Base-by-base conservation (phyloP, 2,888 invertebrate species). In the Ctena decussata region DNA sequence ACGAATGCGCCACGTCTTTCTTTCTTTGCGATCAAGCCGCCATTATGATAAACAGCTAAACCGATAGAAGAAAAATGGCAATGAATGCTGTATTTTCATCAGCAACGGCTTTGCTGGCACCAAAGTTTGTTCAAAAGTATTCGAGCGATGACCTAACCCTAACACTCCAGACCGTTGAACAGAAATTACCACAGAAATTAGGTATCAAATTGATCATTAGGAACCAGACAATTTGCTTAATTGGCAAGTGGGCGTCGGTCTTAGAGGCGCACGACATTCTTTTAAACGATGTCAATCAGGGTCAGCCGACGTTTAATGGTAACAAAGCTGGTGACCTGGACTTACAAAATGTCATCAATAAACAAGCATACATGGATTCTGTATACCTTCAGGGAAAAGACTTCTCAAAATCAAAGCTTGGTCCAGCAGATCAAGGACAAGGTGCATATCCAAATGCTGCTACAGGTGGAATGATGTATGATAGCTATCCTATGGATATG, bases 21-120 rank as follows among this genome's bases (percentile, higher is more conserved):
- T n/a, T n/a, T n/a, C n/a, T n/a, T n/a, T n/a, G n/a, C n/a, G n/a
- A n/a, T n/a, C n/a, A n/a, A n/a, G n/a, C n/a, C n/a, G n/a, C n/a
- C n/a, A n/a, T n/a, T n/a, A n/a, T n/a, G n/a, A n/a, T n/a, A n/a
- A n/a, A n/a, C n/a, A n/a, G n/a, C n/a, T n/a, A n/a, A n/a, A n/a
- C n/a, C n/a, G n/a, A n/a, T n/a, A n/a, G n/a, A n/a, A n/a, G n/a
- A n/a, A n/a, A n/a, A n/a, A n/a, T n/a, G n/a, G n/a, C n/a, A n/a
- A 88, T 88, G 87, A 77, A 80, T 6, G 39, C 53, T 3, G 78
- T 88, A 74, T 88, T 88, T 57, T 80, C 85, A 21, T 73, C 81
- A 37, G 86, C 88, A 11, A 86, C 84, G 6, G 81, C 82, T 21
- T 1, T 76, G 0, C 70, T 88, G 30, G 44, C 88, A 11, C 0